Base-by-base conservation (phyloP, 37 sponge, comb jelly and placozoan genomes). In the Theonella swinhoei region DNA sequence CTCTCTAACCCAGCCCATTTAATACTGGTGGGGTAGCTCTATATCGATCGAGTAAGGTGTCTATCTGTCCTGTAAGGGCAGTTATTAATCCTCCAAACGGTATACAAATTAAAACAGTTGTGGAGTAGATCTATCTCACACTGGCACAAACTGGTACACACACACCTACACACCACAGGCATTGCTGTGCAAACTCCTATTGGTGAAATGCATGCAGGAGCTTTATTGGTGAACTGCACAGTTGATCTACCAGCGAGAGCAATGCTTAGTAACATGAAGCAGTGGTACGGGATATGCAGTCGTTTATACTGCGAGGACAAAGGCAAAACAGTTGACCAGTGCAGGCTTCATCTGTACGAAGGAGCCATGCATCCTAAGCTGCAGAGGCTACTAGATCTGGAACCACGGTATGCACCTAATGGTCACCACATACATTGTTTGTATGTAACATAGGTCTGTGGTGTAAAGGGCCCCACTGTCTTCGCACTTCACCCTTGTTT, bases 231-330 rank as follows among this genome's bases (percentile, higher is more conserved):
- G 3, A 24, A 70, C 24, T 14, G 7, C 2, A 34, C 71, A 8
- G 71, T 30, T 4, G 71, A 70, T 38, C 39, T 70, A 34, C 71
- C 71, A 36, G 71, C 71, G 8, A 24, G 71, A 35, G 71, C 71
- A 4, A 30, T 36, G 33, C 7, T 70, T 2, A 11, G 8, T 36
- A 70, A 70, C 39, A 70, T 70, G 71, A 70, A 70, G 39, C 71
- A 70, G 39, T 70, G 29, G 4, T 34, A 70, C 33, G 71, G 71
- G 29, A 11, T 11, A 5, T 33, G 33, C 33, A 38, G 38, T 9
- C 33, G 71, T 20, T 30, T 70, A 19, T 70, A 30, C 39, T 70
- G 71, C 33, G 71, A 70, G 22, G 39, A 30, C 33, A 3, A 14
- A 30, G 71, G 71, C 4, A 36, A 35, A 19, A 70, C 71, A 7